These are phyloP conservation scores for Liasis olivaceus DNA, from an alignment of 2,797 vertebrate species.

Conservation along the genomic window DNA sequence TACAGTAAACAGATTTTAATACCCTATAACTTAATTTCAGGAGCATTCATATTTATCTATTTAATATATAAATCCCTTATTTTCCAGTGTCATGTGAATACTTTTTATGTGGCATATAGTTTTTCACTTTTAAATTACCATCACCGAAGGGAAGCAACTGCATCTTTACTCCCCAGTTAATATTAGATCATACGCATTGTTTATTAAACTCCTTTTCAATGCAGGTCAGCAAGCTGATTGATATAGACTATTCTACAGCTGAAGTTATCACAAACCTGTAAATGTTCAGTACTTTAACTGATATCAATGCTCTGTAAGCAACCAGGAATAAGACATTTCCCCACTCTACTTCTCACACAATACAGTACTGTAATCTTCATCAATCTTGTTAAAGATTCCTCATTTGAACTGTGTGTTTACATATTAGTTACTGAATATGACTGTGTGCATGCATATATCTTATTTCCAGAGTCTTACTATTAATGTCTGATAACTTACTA, in stretches of 20 bases:
- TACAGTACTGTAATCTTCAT: neutral
- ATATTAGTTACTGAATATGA: neutral
- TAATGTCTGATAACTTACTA: neutral
- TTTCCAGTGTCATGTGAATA: neutral
- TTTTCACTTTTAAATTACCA: neutral
- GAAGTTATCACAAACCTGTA: neutral
- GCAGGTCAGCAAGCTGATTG: neutral
- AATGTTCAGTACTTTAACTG: neutral
- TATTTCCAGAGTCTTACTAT: neutral
- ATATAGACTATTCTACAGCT: neutral
- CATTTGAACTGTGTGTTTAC: neutral
- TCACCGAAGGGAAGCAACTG: neutral
- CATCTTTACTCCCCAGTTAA: neutral
- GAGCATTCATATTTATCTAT: neutral
- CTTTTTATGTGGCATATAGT: neutral
- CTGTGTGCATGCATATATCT: neutral
- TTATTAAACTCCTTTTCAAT: neutral
- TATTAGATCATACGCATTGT: neutral
- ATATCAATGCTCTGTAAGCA: neutral
- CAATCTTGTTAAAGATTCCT: neutral
- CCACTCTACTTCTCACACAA: neutral
- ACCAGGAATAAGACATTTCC: neutral
- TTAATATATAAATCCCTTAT: neutral
- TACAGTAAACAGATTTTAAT: neutral
- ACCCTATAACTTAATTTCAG: neutral